Evolutionary conservation across 2,888 invertebrate species (phyloP), one percentile per base, ranked within the genome.

Genomic region (Melinopterus prodromus): DNA sequence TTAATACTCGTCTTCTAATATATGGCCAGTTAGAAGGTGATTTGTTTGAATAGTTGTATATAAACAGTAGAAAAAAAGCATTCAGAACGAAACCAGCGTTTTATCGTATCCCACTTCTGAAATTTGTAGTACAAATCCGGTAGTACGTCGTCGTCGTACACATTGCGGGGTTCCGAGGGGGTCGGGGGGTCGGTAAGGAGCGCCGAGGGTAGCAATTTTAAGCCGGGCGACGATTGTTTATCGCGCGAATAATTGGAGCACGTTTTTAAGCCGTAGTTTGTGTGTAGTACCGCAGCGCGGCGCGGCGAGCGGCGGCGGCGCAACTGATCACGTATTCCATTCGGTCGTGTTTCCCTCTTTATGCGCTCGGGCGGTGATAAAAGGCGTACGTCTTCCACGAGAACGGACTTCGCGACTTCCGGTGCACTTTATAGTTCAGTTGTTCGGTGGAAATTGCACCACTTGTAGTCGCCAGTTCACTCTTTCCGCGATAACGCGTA

Each of bases 241-340:
- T 69, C 36, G 77, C 69, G 35, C 69, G 69, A 77, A 77, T 77
- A 77, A 77, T 77, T 77, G 77, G 70, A 77, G 70, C 77, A 77
- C 77, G 77, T 77, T 77, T 77, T 77, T 69, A 69, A 70, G 69
- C 16, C 35, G 77, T 36, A 77, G 26, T 74, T 74, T 53, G 53
- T 53, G 53, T 2, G 74, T 37, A 74, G n/a, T 74, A 36, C 74
- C 16, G 74, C 15, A 4, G 26, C 26, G 6, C 14, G 74, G 74
- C 36, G 72, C n/a, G n/a, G n/a, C n/a, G n/a, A n/a, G n/a, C n/a
- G 72, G 16, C 15, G 38, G 38, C 38, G 38, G 38, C 38, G 53
- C 53, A 53, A 6, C 53, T 53, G 74, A 74, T 74, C 74, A 74
- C 74, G 74, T 74, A 74, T 74, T 74, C 74, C 74, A 74, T 74